Evolutionary conservation across 2,888 invertebrate genomes (phyloP).

Genomic region (Lepas anatifera): DNA sequence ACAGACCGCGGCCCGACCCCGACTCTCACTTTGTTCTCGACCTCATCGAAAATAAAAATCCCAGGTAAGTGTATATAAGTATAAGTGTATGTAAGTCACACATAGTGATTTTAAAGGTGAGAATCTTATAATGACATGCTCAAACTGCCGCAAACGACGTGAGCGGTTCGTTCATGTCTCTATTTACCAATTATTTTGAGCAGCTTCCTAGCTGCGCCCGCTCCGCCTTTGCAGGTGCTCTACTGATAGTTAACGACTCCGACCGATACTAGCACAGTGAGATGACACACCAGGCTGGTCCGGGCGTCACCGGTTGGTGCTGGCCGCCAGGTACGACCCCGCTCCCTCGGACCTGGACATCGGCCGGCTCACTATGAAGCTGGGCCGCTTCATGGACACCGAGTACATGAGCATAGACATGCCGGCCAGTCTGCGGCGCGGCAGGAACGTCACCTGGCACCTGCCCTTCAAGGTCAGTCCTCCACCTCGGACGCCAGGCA

Average conservation of each 20-base stretch:
- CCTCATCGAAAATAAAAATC: neutral
- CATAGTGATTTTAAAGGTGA: too few relatives aligned
- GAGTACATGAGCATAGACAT: neutral
- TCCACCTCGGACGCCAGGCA: neutral
- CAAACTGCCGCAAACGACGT: too few relatives aligned
- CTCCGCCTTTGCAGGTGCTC: too few relatives aligned
- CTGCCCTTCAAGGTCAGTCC: neutral
- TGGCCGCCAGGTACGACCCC: neutral
- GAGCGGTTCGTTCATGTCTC: too few relatives aligned
- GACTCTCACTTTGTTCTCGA: neutral
- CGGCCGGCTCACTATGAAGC: neutral
- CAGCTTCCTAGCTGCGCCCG: too few relatives aligned
- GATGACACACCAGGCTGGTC: too few relatives aligned
- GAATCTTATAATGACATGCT: too few relatives aligned
- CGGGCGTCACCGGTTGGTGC: too few relatives aligned
- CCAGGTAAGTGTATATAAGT: neutral
- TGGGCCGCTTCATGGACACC: neutral
- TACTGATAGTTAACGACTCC: too few relatives aligned
- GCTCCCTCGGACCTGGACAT: neutral
- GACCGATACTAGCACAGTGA: too few relatives aligned
- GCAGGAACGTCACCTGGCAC: neutral
- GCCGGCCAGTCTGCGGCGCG: neutral
- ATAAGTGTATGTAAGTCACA: too few relatives aligned
- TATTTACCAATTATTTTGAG: too few relatives aligned
- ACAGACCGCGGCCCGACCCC: neutral